Conservation (phyloP, 2,888 invertebrate genomes). For the Pollenia griseotomentosa region DNA sequence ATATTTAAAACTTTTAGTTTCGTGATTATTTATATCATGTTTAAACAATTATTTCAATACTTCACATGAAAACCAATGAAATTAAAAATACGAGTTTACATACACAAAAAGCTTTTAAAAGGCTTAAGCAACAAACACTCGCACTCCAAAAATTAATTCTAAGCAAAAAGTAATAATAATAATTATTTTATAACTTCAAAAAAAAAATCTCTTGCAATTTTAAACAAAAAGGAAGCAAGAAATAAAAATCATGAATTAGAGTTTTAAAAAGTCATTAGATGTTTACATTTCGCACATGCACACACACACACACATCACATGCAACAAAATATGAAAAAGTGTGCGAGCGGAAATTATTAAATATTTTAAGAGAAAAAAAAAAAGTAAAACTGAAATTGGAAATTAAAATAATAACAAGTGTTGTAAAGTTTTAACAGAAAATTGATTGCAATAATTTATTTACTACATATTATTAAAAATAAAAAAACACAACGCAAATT, state of each 20-base stretch:
- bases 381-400: conserved; percentile 23
- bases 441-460: conserved; percentile 71
- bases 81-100: conserved; percentile 6
- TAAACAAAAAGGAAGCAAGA: not conserved
- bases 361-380: conserved; percentile 12
- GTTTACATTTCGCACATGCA: not conserved
- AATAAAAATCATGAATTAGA: not conserved
- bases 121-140: too few relatives aligned
- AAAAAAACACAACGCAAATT: conserved; percentile 28
- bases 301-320: not conserved
- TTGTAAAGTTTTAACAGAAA: conserved; percentile 65
- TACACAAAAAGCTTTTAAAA: not conserved
- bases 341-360: conserved; percentile 64
- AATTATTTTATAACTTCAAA: not conserved
- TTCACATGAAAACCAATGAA: not conserved
- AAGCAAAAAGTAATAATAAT: not conserved
- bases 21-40: not conserved
- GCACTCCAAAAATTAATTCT: not conserved
- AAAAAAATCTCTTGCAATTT: conserved; percentile 10
- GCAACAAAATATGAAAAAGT: not conserved
- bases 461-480: conserved; percentile 49
- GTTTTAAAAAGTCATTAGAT: conserved; percentile 7
- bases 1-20: not conserved
- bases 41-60: conserved; percentile 21
- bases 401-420: conserved; percentile 65